Conservation (phyloP, 2,888 invertebrate genomes). For the Harpalus rubripes region DNA sequence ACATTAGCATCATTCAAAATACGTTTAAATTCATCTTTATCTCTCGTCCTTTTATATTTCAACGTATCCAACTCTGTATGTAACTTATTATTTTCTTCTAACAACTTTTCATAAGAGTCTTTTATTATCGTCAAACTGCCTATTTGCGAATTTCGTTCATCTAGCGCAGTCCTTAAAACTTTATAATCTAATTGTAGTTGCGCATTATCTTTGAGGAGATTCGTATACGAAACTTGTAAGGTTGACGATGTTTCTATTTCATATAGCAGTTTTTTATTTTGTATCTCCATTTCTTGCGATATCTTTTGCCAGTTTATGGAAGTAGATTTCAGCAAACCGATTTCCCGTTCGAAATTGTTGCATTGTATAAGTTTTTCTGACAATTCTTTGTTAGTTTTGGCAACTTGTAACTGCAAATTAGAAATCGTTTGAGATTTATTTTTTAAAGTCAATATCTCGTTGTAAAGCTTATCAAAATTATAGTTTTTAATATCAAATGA, state of each 20-base stretch:
- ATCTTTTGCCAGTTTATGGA: conserved; percentile 63
- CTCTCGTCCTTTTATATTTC: conserved; percentile 74
- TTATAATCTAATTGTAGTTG: conserved; percentile 74
- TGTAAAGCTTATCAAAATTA: conserved; percentile 70
- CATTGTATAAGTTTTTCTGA: conserved; percentile 69
- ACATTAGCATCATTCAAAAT: conserved; percentile 73
- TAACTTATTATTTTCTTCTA: conserved; percentile 75
- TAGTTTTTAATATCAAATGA: conserved; percentile 76
- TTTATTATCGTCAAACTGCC: conserved; percentile 71
- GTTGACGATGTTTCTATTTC: conserved; percentile 64
- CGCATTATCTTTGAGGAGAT: conserved; percentile 73
- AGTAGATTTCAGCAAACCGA: conserved; percentile 60
- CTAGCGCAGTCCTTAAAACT: conserved; percentile 71
- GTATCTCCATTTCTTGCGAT: conserved; percentile 63
- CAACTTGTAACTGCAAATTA: conserved; percentile 70
- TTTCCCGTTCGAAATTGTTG: conserved; percentile 54
- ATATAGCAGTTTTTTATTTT: conserved; percentile 70
- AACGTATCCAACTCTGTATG: conserved; percentile 75
- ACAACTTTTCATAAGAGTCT: conserved; percentile 75
- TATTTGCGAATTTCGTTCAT: conserved; percentile 72
- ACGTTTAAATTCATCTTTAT: conserved; percentile 75
- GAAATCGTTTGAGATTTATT: conserved; percentile 70
- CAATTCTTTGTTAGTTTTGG: conserved; percentile 72
- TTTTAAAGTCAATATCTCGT: conserved; percentile 69
- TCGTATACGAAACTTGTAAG: conserved; percentile 70